Evolutionary conservation across 2,888 invertebrate genomes (phyloP).

Genomic region (Drosophila mimica): DNA sequence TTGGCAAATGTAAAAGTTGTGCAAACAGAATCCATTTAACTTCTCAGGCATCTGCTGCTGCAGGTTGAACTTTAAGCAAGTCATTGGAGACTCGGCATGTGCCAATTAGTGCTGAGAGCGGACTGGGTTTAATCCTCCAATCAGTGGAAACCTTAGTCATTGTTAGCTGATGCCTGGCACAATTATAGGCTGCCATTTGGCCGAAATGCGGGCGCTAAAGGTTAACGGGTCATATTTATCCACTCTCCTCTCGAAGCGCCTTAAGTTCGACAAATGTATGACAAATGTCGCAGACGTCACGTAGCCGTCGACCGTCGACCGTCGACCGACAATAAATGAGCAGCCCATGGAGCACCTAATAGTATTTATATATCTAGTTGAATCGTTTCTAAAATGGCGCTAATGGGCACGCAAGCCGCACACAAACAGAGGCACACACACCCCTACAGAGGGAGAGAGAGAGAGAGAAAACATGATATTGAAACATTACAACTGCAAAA

Average conservation of each 20-base stretch:
- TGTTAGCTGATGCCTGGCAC: constrained; percentile 41
- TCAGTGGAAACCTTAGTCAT: constrained; percentile 26
- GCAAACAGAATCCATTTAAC: constrained; percentile 18
- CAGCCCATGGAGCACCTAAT: constrained; percentile 45
- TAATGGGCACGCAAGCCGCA: constrained; percentile 67
- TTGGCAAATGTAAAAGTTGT: constrained; percentile 45
- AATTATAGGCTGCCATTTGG: constrained; percentile 53
- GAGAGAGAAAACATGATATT: constrained; percentile 58
- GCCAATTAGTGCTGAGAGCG: constrained; percentile 62
- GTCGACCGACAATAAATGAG: constrained; percentile 40
- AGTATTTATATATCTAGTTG: constrained; percentile 49
- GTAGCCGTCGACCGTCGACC: constrained; percentile 33
- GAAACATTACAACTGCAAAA: constrained; percentile 81
- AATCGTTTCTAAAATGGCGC: constrained; percentile 75
- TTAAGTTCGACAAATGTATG: constrained; percentile 31
- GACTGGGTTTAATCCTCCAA: constrained; percentile 23
- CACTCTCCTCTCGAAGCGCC: neutral
- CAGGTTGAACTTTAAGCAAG: constrained; percentile 54
- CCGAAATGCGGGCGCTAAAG: constrained; percentile 38
- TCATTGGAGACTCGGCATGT: constrained; percentile 68
- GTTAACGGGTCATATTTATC: constrained; percentile 23
- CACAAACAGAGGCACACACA: constrained; percentile 27
- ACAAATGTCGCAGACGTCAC: constrained; percentile 59
- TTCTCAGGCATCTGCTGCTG: constrained; percentile 38
- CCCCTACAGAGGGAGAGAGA: constrained; percentile 1